Evolutionary conservation across 2,797 vertebrate genomes (phyloP), one percentile per base, ranked within the genome.

Genomic region (Lepus townsendii): DNA sequence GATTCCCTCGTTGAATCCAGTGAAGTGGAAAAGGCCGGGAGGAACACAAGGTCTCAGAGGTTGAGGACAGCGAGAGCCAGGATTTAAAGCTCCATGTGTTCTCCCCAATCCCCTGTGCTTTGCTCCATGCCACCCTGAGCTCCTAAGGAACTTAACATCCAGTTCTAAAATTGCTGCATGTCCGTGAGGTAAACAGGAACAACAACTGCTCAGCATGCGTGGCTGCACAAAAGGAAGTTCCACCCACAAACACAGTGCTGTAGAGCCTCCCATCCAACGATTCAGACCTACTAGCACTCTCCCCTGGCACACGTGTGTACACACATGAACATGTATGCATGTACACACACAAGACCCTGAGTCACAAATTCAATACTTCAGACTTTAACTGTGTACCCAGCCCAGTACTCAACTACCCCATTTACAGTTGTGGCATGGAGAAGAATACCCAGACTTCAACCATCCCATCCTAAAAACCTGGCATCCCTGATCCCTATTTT

Each of bases 131-230:
- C 77, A 87, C 6, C 32, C 60, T 38, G 24, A 38, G 62, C 32
- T 79, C 80, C 35, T 75, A 54, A 94, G 54, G n/a, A 93, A 95
- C 52, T 91, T 93, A 80, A 78, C 66, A 80, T 77, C 77, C 35
- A 62, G 68, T 89, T 91, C 85, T 78, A n/a, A 54, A 35, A 75
- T 75, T 68, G 26, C 42, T 73, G 79, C 4, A 0, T 69, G 68
- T 10, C 42, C 35, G 42, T 0, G 1, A n/a, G 17, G 42, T 62
- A 87, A 91, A 90, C 35, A 95, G 57, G 72, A 72, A 87, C 57
- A 89, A 57, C 76, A 91, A 94, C 27, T 69, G 38, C 62, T 83
- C 9, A 54, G 69, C n/a, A 60, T 78, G 63, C 32, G 47, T 82
- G 68, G 66, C 90, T 88, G 65, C 24, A 42, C 35, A 60, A 93